Percentiles rank a stretch among this genome's conserved stretches.
Evolutionary conservation across 2,113 vertebrate genomes (phyloP).

Genomic region (Philantomba maxwellii): DNA sequence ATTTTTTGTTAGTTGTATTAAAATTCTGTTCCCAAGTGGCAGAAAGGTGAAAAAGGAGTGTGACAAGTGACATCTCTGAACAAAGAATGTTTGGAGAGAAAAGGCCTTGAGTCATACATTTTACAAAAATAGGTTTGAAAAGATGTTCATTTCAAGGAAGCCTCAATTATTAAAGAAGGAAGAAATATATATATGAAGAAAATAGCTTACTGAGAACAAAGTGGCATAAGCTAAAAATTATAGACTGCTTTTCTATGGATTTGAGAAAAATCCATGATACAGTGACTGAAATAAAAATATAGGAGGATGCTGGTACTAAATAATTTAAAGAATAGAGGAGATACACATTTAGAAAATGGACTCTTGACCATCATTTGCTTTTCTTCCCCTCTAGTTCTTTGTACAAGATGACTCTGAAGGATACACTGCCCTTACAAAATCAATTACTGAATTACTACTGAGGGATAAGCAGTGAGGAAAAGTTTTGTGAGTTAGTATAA

Average conservation of each 20-base stretch:
- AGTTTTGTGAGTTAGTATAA: background rate
- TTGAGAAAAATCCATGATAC: background rate
- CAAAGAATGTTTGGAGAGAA: background rate
- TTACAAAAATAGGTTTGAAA: background rate
- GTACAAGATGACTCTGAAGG: background rate
- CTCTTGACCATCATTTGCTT: background rate
- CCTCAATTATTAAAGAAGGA: constrained; percentile 24
- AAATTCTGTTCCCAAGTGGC: background rate
- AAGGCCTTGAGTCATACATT: background rate
- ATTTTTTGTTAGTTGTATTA: background rate
- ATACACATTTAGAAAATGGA: background rate
- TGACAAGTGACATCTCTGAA: background rate
- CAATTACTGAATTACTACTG: background rate
- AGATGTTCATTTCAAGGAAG: background rate
- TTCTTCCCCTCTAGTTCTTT: background rate
- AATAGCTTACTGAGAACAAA: constrained; percentile 1
- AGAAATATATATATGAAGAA: background rate
- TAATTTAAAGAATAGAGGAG: background rate
- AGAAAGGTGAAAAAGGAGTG: background rate
- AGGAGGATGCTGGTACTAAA: background rate
- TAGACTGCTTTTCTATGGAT: background rate
- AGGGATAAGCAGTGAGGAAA: background rate
- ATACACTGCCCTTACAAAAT: background rate
- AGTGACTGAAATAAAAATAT: background rate
- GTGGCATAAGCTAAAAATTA: background rate